phyloP scores from a whole-genome alignment of 2,797 vertebrate genomes.

The Natrix natrix region DNA sequence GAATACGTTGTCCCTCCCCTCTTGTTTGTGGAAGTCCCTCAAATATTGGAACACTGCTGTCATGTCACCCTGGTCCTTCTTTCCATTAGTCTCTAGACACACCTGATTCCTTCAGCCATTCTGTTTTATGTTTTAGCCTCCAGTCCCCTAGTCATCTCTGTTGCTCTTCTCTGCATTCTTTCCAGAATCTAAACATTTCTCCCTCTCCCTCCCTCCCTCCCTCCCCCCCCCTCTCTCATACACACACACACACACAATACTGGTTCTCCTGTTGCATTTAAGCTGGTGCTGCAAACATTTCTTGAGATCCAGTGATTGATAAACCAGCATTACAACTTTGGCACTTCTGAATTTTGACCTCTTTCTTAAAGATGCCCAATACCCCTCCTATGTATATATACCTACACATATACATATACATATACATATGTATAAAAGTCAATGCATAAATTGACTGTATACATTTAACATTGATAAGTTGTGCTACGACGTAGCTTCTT shows the following conservation, averaged over 20 bases:
- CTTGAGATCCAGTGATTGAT: background rate
- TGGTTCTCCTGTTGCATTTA: background rate
- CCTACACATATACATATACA: too few relatives aligned
- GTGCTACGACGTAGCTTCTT: background rate
- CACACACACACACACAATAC: background rate
- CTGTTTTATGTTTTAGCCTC: background rate
- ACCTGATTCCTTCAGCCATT: background rate
- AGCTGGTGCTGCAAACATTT: background rate
- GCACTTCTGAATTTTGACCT: background rate
- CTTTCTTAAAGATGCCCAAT: background rate
- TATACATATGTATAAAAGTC: too few relatives aligned
- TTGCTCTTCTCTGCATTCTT: background rate
- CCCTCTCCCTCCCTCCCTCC: too few relatives aligned
- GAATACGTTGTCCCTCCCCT: fast-evolving
- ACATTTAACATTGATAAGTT: background rate
- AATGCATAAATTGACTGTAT: background rate
- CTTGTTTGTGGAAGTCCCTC: background rate
- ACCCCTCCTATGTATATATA: too few relatives aligned
- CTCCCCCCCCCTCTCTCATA: too few relatives aligned
- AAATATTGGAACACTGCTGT: background rate
- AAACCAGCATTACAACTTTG: background rate
- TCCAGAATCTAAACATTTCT: background rate
- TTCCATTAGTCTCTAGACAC: background rate
- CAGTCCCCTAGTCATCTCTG: background rate
- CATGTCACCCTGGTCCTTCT: background rate